Base-by-base conservation (phyloP, 2,797 vertebrate species). In the Australoheros facetus region DNA sequence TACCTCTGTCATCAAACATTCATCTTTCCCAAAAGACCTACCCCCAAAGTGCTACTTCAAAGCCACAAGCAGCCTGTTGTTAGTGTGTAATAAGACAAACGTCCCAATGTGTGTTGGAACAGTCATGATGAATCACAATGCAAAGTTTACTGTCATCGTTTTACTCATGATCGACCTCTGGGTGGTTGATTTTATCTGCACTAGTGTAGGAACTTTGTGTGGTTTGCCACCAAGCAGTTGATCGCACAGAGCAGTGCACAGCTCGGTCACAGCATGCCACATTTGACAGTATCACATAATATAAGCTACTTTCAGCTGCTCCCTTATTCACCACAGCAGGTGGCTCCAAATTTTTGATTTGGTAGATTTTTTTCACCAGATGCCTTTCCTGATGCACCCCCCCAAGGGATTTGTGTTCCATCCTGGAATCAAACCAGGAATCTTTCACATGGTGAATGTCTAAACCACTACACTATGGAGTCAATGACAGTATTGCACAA, bases 91-190 rank as follows among this genome's bases (percentile, higher is more conserved):
- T 81, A 88, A 88, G 78, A 74, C 83, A 86, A 82, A 75, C 80
- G 84, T 87, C 85, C 89, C 91, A 90, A 88, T 93, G 87, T 85
- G 39, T 73, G 45, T 4, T 69, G 39, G 48, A 80, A 76, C n/a
- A 85, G 80, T 83, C 70, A 51, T 13, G 34, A 83, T 90, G 88
- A 93, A 55, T 93, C 85, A 91, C 64, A 73, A 45, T 26, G 71
- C 48, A 48, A 6, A 71, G 58, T 75, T 85, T 23, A 34, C 62
- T n/a, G 30, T 80, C 23, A 6, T 58, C 3, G 64, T 75, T 79
- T 79, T 34, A 78, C 69, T 64, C 69, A 42, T 37, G 37, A 58
- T 75, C 12, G 30, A 57, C 54, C 56, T 78, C 56, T 71, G 62
- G 71, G 79, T 11, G 60, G 34, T 37, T 71, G 71, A 80, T 80